A percentile compares a stretch with the other conserved stretches of the same genome.
These are phyloP conservation scores for Datnioides undecimradiatus DNA, from an alignment of 2,113 vertebrate genomes.

Conservation along the genomic window DNA sequence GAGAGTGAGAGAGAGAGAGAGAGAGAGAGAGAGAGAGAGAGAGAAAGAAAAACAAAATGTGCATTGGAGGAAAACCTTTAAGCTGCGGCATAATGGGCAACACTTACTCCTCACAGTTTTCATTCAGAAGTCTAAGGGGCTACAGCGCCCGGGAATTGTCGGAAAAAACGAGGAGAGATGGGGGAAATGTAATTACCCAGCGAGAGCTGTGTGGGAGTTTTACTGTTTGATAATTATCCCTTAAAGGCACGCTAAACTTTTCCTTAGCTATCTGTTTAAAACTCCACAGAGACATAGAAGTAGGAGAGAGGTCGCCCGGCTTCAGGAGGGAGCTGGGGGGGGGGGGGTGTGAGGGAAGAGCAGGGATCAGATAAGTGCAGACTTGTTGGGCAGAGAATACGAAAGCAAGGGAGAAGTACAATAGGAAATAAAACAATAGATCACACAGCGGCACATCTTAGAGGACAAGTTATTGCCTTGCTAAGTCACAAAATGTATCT, in stretches of 20 bases:
- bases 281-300: constrained; percentile 63
- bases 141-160: constrained; percentile 54
- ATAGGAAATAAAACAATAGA: constrained; percentile 60
- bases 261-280: constrained; percentile 65
- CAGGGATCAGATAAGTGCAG: constrained; percentile 53
- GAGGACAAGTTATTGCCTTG: constrained; percentile 34
- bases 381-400: constrained; percentile 42
- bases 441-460: constrained; percentile 36
- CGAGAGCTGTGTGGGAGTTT: constrained; percentile 76
- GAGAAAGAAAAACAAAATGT: constrained; percentile 41
- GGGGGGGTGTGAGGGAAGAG: constrained; percentile 30
- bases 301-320: constrained; percentile 57
- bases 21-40: no score
- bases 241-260: constrained; percentile 79
- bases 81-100: constrained; percentile 53
- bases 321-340: constrained; percentile 23
- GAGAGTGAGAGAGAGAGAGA: constrained; percentile 21
- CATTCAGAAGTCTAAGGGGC: constrained; percentile 61
- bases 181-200: constrained; percentile 79
- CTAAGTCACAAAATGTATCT: constrained; percentile 42
- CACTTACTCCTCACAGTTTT: constrained; percentile 51
- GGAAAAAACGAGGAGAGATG: constrained; percentile 31
- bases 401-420: constrained; percentile 9
- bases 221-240: constrained; percentile 81
- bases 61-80: constrained; percentile 52